Base-by-base conservation (phyloP, 2,888 invertebrate genomes). In the Shargacucullia verbasci region DNA sequence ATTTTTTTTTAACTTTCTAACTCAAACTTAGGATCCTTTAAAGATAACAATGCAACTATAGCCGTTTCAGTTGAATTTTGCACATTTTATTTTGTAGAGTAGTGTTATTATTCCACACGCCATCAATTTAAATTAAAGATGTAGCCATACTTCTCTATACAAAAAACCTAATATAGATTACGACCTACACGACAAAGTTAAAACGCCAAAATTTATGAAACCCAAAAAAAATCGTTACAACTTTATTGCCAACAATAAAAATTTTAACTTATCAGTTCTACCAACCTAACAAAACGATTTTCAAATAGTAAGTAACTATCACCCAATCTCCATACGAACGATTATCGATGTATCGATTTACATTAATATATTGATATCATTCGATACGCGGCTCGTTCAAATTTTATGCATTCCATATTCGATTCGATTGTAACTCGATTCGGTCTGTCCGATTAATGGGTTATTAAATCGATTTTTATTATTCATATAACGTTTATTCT, bases 331-430 rank as follows among this genome's bases (percentile, higher is more conserved):
- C 54, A 69, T 63, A 54, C 59, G 66, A 64, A 59, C 57, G 45
- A 73, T 71, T 58, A 68, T 57, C 59, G 53, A 64, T 61, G 45
- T 70, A 73, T 70, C 68, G 61, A 73, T 70, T 58, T 73, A 73
- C 68, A 60, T 59, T 65, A 63, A 67, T 41, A 54, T 63, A 59
- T 65, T n/a, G n/a, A 67, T 69, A 69, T 48, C 62, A 78, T 76
- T 75, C 75, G 75, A 78, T 77, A 75, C 68, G 59, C 65, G 58
- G 40, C 49, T 62, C 66, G 72, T 65, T 75, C 60, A 49, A 58
- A 71, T 75, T 63, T 70, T 59, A 74, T 72, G 71, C 76, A 77
- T 79, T 79, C 70, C 70, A 60, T 73, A 75, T 69, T 71, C 55
- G 70, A 63, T 75, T 64, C 78, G 73, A 75, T 75, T 60, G 60